Evolutionary conservation across 30 jellyfish, hydroid and myxozoan genomes (phyloP).

Genomic region (Haliclystus octoradiatus): DNA sequence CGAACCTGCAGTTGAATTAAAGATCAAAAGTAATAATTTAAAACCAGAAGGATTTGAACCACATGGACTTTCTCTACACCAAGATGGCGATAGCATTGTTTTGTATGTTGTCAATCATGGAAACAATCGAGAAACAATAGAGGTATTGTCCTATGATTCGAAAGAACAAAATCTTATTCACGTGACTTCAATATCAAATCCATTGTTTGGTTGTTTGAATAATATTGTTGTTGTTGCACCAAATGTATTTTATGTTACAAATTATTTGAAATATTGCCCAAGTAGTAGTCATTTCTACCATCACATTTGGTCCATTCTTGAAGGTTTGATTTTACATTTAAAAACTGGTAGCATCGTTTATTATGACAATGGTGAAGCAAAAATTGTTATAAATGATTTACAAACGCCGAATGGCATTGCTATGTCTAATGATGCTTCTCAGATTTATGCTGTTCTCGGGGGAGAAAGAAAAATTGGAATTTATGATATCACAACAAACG

Average conservation of each 20-base stretch:
- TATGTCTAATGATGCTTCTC: slow-evolving; percentile 34
- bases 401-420: slow-evolving; percentile 58
- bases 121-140: slow-evolving; percentile 45
- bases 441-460: slow-evolving; percentile 31
- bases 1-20: slow-evolving; percentile 23
- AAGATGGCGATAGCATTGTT: slow-evolving; percentile 20
- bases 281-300: not conserved
- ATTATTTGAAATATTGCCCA: slow-evolving; percentile 13
- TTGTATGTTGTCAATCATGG: slow-evolving; percentile 68
- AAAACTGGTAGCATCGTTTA: slow-evolving; percentile 46
- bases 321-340: slow-evolving; percentile 6
- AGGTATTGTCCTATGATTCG: slow-evolving; percentile 36
- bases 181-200: slow-evolving; percentile 31
- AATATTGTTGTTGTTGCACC: slow-evolving; percentile 56
- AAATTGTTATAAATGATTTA: slow-evolving; percentile 14
- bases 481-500: slow-evolving; percentile 19
- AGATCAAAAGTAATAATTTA: slow-evolving; percentile 26
- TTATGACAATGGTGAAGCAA: slow-evolving; percentile 39
- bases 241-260: slow-evolving; percentile 52
- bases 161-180: slow-evolving; percentile 33
- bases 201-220: slow-evolving; percentile 52
- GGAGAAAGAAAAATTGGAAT: slow-evolving; percentile 1
- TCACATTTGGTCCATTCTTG: no score
- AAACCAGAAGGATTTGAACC: slow-evolving; percentile 44
- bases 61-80: slow-evolving; percentile 59